Percentiles rank a stretch among this genome's conserved stretches.
Evolutionary conservation across 2,888 invertebrate species (phyloP).

Genomic region (Dilophus febrilis): DNA sequence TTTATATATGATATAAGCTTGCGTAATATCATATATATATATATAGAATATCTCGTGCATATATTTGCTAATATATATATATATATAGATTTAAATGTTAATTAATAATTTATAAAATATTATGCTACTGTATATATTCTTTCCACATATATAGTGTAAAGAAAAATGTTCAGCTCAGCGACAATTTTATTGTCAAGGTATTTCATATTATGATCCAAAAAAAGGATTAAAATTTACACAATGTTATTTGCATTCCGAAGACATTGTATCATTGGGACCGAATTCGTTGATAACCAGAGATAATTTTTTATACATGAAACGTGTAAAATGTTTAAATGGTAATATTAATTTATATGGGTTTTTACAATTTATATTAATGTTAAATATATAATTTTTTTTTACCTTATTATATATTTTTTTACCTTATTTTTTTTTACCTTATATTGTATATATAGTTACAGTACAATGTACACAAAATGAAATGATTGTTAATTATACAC

Average conservation of each 20-base stretch:
- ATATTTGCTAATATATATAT: too few species aligned
- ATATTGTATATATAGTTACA: constrained; percentile 39
- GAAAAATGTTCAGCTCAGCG: constrained; percentile 42
- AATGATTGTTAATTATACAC: constrained; percentile 48
- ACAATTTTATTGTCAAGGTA: constrained; percentile 56
- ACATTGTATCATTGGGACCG: constrained; percentile 62
- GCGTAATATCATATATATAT: too few species aligned
- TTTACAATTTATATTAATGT: constrained; percentile 1
- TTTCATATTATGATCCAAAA: constrained; percentile 30
- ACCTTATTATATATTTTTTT: background rate
- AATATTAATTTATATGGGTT: constrained; percentile 26
- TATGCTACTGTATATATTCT: too few species aligned
- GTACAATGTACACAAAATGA: constrained; percentile 58
- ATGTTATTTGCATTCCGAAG: constrained; percentile 66
- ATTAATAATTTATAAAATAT: too few species aligned
- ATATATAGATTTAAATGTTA: too few species aligned
- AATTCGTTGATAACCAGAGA: constrained; percentile 41
- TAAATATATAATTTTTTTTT: too few species aligned
- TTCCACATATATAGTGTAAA: constrained; percentile 35
- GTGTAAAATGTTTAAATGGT: constrained; percentile 73
- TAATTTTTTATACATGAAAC: constrained; percentile 55
- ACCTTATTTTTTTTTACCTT: constrained; percentile 5
- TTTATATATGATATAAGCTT: too few species aligned
- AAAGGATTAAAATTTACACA: constrained; percentile 18
- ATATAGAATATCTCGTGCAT: too few species aligned